phyloP scores from a whole-genome alignment of 1,140 invertebrate species.

The Rhagoletis pomonella region DNA sequence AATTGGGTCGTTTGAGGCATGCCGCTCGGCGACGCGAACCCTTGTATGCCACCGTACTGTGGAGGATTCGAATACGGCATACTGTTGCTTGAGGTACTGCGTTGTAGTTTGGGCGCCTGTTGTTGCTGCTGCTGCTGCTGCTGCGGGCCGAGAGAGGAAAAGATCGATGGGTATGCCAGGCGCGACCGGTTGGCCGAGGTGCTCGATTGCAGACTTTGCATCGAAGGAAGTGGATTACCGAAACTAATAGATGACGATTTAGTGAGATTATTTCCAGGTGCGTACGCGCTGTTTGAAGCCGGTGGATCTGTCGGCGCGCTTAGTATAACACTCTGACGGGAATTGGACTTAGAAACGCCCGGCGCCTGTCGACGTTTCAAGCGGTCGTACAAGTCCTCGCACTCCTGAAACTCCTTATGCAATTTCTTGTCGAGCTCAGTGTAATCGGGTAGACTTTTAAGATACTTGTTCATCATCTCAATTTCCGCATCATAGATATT shows the following conservation, averaged over 20 bases:
- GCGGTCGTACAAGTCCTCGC: conserved; percentile 71
- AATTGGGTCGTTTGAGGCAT: background rate
- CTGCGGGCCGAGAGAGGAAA: conserved; percentile 54
- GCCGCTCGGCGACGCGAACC: background rate
- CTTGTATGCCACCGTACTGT: background rate
- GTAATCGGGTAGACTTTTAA: conserved; percentile 73
- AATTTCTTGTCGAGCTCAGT: conserved; percentile 71
- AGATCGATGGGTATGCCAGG: conserved; percentile 69
- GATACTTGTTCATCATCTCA: conserved; percentile 74
- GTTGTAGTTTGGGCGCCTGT: conserved; percentile 64
- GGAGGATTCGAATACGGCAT: conserved; percentile 61
- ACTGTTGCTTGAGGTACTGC: conserved; percentile 71
- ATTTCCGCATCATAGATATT: conserved; percentile 73
- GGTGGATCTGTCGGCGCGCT: background rate
- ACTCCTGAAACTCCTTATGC: conserved; percentile 72
- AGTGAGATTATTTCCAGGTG: conserved; percentile 55
- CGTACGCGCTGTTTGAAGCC: background rate
- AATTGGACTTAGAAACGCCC: conserved; percentile 67
- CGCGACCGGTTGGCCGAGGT: conserved; percentile 4
- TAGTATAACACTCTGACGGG: conserved; percentile 62
- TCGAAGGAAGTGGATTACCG: background rate
- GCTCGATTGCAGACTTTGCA: conserved; percentile 15
- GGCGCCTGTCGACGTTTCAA: conserved; percentile 63
- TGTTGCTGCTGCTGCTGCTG: background rate
- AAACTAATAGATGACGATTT: conserved; percentile 65